Percentiles rank a stretch among this genome's conserved stretches.
Conservation (phyloP, 2,888 invertebrate species). For the Synanthedon tipuliformis region DNA sequence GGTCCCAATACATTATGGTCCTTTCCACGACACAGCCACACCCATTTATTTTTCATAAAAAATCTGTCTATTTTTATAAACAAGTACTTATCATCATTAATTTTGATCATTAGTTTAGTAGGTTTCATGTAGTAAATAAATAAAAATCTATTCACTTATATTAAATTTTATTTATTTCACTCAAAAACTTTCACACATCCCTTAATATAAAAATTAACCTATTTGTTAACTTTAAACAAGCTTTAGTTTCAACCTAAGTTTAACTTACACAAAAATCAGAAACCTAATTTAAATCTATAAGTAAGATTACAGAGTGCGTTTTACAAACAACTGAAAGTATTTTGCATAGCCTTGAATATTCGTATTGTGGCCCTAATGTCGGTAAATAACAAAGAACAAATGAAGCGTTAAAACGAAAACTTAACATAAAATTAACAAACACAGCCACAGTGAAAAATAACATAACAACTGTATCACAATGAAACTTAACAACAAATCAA, state of each 20-base stretch:
- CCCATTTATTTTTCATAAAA: no score
- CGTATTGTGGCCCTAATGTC: slow-evolving; percentile 50
- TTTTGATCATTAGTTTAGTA: no score
- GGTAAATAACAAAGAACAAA: slow-evolving; percentile 43
- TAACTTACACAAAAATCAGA: slow-evolving; percentile 17
- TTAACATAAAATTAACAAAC: slow-evolving; percentile 71
- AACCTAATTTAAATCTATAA: slow-evolving; percentile 7
- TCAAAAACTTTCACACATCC: slow-evolving; percentile 42
- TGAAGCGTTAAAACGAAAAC: slow-evolving; percentile 60
- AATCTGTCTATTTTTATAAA: no score
- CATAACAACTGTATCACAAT: slow-evolving; percentile 47
- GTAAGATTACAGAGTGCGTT: slow-evolving; percentile 1
- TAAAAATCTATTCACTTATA: slow-evolving; percentile 20
- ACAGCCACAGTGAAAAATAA: slow-evolving; percentile 52
- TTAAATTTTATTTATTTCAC: slow-evolving; percentile 25
- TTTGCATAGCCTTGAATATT: neutral
- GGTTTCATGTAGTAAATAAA: slow-evolving; percentile 11
- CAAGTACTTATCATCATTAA: no score
- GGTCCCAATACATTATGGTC: no score
- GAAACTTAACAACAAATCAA: slow-evolving; percentile 64
- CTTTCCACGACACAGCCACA: no score
- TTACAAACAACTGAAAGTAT: no score
- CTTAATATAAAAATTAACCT: slow-evolving; percentile 41
- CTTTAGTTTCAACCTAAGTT: slow-evolving; percentile 68
- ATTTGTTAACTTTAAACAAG: slow-evolving; percentile 70